A percentile compares a stretch with the other conserved stretches of the same genome.
Conservation (phyloP, 1,140 invertebrate genomes). For the Chironomus tepperi region DNA sequence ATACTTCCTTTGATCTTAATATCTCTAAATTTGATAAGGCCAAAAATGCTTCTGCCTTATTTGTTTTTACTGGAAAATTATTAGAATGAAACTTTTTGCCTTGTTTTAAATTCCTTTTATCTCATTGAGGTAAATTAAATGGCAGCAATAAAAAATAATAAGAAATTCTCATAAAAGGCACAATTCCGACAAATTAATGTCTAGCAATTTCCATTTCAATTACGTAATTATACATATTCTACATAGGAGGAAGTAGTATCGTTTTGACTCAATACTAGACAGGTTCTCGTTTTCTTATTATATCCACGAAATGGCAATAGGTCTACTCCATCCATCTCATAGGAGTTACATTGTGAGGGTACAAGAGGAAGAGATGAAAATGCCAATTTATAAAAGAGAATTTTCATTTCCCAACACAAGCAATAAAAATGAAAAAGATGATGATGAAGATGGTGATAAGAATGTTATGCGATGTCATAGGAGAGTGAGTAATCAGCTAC, state of each 20-base stretch:
- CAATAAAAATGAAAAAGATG: neutral
- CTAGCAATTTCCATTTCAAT: conserved; percentile 13
- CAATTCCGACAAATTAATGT: neutral
- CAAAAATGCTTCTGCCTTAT: too few species aligned
- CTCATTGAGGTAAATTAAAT: neutral
- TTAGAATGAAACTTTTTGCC: too few species aligned
- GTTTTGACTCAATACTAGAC: too few species aligned
- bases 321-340: neutral
- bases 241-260: neutral
- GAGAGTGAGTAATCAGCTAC: neutral
- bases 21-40: too few species aligned
- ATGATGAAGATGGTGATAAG: conserved; percentile 13
- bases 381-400: neutral
- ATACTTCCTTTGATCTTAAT: too few species aligned
- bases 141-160: neutral
- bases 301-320: neutral
- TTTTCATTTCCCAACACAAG: neutral
- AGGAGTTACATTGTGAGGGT: too few species aligned
- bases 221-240: neutral
- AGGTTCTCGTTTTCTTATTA: neutral
- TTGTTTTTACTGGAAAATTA: too few species aligned
- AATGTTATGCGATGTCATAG: neutral
- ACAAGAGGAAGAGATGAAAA: too few species aligned
- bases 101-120: neutral
- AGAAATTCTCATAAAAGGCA: neutral